Evolutionary conservation across 2,113 vertebrate species (phyloP).

Genomic region (Poeciliopsis occidentalis): DNA sequence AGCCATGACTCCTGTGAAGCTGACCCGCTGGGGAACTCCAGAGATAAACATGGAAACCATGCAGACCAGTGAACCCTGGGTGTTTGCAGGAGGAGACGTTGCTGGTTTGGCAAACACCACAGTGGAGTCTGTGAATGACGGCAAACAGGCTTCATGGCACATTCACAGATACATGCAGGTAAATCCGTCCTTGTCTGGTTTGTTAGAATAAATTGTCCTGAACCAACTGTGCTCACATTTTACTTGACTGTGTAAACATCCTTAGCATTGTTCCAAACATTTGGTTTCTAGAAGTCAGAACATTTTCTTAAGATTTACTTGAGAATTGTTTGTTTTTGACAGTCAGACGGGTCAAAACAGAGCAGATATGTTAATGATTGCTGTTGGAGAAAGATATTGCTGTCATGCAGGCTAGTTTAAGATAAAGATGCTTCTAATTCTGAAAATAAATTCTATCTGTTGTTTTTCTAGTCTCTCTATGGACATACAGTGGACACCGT

Average conservation of each 20-base stretch:
- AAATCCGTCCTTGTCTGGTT: slow-evolving; percentile 4
- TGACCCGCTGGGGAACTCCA: slow-evolving; percentile 91
- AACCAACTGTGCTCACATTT: not conserved
- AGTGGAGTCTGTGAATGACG: slow-evolving; percentile 93
- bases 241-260: not conserved
- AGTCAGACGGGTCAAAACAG: not conserved
- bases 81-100: slow-evolving; percentile 92
- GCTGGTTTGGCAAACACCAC: slow-evolving; percentile 90
- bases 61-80: slow-evolving; percentile 92
- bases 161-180: slow-evolving; percentile 92
- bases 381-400: too few species aligned
- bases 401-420: too few species aligned
- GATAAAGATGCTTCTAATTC: not conserved
- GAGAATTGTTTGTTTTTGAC: not conserved
- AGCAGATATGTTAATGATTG: not conserved
- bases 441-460: not conserved
- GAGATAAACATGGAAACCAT: slow-evolving; percentile 89
- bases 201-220: not conserved
- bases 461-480: slow-evolving; percentile 77
- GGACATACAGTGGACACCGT: slow-evolving; percentile 73
- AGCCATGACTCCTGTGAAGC: slow-evolving; percentile 88
- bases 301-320: not conserved
- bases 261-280: too few species aligned
- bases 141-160: slow-evolving; percentile 94
- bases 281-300: too few species aligned